Evolutionary conservation across 2,113 vertebrate genomes (phyloP), one percentile per base, ranked within the genome.

Genomic region (Bos indicus): DNA sequence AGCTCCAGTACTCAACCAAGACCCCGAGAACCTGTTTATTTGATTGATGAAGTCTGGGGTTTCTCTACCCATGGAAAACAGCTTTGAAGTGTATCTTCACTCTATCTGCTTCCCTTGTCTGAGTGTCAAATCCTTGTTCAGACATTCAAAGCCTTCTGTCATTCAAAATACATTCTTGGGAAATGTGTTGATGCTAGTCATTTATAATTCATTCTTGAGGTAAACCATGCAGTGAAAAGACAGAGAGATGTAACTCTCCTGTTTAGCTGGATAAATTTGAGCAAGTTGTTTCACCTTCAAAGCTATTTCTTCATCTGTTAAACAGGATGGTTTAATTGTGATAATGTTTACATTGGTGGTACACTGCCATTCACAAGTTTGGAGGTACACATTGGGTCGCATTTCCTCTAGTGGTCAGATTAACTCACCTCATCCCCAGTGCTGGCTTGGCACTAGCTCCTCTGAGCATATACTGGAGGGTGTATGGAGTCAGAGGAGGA

Each of bases 21-120:
- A 30, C n/a, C 3, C 56, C 0, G 11, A 86, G 92, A 96, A 88
- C 4, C 26, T 46, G 7, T 71, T 82, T 87, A 64, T 54, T 92
- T 62, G 88, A 83, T 40, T 71, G 80, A 90, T 77, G 57, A 94
- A 67, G 77, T 51, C 77, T 81, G 30, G 51, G 60, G 14, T 94
- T 97, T 97, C 77, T 88, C 15, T 88, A 46, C 46, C 51, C n/a
- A 30, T 94, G 90, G 62, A 91, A 97, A 95, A 88, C 30, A 60
- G 17, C 52, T 88, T 96, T 59, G 57, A 92, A 64, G 88, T 78
- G 60, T 56, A 71, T 83, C 43, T 88, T 91, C 28, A 36, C 62
- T 90, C 90, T 48, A 1, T 95, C 54, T 81, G 16, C 62, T 48
- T 96, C 11, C 17, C 15, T 36, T 83, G 23, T 52, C 59, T 93